These are phyloP conservation scores for Tiaroga cobitis DNA, from an alignment of 2,797 vertebrate species.

Conservation along the genomic window DNA sequence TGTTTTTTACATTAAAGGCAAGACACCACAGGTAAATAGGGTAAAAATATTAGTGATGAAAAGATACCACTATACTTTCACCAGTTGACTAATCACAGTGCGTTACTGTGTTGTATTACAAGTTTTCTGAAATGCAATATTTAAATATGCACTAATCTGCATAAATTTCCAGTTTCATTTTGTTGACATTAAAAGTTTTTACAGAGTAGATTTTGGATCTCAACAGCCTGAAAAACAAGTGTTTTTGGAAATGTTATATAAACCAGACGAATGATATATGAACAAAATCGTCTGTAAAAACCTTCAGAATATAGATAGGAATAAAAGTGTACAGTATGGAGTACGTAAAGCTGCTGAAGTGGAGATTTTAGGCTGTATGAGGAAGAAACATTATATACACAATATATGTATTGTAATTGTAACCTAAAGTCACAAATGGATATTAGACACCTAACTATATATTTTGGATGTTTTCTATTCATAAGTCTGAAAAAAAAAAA, in stretches of 20 bases:
- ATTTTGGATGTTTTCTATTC: neutral
- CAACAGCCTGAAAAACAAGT: neutral
- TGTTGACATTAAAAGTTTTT: neutral
- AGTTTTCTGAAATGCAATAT: too few species aligned
- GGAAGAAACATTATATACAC: neutral
- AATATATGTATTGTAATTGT: too few species aligned
- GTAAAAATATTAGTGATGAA: neutral
- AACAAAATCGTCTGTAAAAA: neutral
- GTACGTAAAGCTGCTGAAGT: neutral
- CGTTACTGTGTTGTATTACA: neutral
- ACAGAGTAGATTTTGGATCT: neutral
- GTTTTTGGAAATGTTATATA: neutral
- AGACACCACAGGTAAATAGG: neutral
- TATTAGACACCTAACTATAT: neutral
- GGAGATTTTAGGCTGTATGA: neutral
- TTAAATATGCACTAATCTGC: neutral
- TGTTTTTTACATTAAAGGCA: neutral
- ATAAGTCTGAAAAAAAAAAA: too few species aligned
- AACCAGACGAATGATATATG: neutral
- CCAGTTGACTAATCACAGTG: neutral
- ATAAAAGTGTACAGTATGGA: neutral
- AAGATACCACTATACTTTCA: neutral
- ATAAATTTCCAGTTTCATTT: neutral
- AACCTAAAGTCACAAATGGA: neutral
- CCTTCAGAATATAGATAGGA: neutral